A percentile compares a stretch with the other conserved stretches of the same genome.
These are phyloP conservation scores for Cynopterus brachyotis DNA, from an alignment of 2,113 vertebrate genomes.

Conservation along the genomic window DNA sequence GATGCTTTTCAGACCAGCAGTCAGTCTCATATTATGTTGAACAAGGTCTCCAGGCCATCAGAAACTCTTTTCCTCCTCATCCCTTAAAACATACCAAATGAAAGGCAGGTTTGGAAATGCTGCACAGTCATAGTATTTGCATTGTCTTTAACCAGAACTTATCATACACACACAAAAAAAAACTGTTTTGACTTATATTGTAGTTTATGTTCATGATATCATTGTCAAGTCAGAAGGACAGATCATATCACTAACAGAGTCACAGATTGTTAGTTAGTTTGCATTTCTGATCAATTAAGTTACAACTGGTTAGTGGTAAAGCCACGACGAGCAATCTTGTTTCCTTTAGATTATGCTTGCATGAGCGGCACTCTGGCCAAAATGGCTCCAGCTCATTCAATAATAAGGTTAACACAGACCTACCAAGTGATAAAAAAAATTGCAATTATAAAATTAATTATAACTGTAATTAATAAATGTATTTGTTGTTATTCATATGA, in stretches of 20 bases:
- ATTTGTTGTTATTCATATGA: not conserved
- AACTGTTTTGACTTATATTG: not conserved
- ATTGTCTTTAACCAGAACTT: conserved; percentile 5
- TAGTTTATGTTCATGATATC: not conserved
- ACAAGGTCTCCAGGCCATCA: not conserved
- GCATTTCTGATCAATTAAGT: not conserved
- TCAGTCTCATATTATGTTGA: not conserved
- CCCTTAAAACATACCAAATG: not conserved
- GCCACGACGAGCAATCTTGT: not conserved
- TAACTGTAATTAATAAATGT: not conserved
- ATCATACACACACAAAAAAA: not conserved
- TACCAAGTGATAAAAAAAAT: not conserved
- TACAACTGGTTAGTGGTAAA: not conserved
- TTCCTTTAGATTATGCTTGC: not conserved
- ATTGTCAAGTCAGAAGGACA: not conserved
- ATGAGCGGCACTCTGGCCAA: not conserved
- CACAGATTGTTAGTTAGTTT: not conserved
- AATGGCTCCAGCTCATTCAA: not conserved
- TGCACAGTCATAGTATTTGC: not conserved
- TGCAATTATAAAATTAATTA: not conserved
- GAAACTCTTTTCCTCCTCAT: not conserved
- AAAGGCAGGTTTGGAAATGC: not conserved
- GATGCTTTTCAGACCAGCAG: not conserved
- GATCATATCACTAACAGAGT: not conserved
- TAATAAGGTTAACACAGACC: not conserved